phyloP scores from a whole-genome alignment of 2,113 vertebrate genomes.

The Salvelinus namaycush region DNA sequence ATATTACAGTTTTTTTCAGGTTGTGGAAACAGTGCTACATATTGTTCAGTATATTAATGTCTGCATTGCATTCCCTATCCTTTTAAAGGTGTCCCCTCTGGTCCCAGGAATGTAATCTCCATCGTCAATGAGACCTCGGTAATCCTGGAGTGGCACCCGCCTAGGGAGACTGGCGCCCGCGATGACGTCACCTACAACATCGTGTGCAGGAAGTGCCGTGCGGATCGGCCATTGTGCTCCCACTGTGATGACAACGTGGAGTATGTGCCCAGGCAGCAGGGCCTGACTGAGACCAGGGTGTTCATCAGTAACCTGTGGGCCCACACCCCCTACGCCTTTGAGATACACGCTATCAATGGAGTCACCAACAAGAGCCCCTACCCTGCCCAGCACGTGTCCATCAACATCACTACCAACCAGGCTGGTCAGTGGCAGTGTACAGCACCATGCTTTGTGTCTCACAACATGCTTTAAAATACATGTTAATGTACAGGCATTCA shows the following conservation, averaged over 20 bases:
- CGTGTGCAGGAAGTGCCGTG: slow-evolving; percentile 89
- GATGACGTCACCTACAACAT: slow-evolving; percentile 93
- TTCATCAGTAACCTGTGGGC: slow-evolving; percentile 94
- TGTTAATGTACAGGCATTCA: not conserved
- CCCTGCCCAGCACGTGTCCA: slow-evolving; percentile 88
- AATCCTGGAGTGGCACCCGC: slow-evolving; percentile 91
- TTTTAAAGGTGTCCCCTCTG: slow-evolving; percentile 87
- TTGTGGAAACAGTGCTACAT: too few species aligned
- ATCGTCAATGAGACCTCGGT: slow-evolving; percentile 95
- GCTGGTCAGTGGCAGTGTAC: slow-evolving; percentile 82
- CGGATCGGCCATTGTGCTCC: slow-evolving; percentile 84
- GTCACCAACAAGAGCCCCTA: slow-evolving; percentile 95
- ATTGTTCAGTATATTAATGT: too few species aligned
- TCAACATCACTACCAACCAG: slow-evolving; percentile 99
- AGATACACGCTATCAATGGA: slow-evolving; percentile 92
- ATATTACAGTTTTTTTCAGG: too few species aligned
- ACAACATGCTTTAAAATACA: not conserved
- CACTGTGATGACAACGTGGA: slow-evolving; percentile 91
- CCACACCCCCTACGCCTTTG: slow-evolving; percentile 91
- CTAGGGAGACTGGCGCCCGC: slow-evolving; percentile 87
- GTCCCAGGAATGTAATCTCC: slow-evolving; percentile 92
- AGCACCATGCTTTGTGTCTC: not conserved
- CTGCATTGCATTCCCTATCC: slow-evolving; percentile 4
- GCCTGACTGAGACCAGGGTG: slow-evolving; percentile 83
- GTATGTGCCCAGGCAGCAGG: slow-evolving; percentile 86